These are phyloP conservation scores for Sylvia atricapilla DNA, from an alignment of 2,113 vertebrate genomes.

Conservation along the genomic window DNA sequence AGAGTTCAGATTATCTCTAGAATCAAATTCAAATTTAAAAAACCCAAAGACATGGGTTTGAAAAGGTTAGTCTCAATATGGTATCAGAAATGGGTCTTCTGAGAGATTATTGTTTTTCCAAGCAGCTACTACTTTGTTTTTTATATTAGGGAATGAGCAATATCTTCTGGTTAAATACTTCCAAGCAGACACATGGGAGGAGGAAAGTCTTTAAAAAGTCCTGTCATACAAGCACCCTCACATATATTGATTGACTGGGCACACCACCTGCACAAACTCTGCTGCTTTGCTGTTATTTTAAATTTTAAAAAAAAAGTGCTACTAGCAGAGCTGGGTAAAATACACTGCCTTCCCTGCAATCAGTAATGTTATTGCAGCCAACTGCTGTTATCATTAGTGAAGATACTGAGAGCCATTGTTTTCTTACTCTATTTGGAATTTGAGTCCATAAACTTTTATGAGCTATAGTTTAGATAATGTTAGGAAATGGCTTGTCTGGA, in stretches of 20 bases:
- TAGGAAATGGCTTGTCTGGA: constrained; percentile 55
- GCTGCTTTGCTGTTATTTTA: background rate
- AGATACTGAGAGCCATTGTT: constrained; percentile 13
- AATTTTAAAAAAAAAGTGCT: background rate
- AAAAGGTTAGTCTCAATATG: background rate
- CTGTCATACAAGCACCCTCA: background rate
- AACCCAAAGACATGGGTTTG: background rate
- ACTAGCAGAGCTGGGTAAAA: background rate
- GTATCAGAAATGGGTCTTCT: background rate
- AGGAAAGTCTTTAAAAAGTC: background rate
- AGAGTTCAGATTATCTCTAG: background rate
- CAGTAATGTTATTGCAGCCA: background rate
- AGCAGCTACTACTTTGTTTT: background rate
- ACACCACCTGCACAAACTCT: background rate
- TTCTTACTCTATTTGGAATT: background rate
- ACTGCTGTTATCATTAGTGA: background rate
- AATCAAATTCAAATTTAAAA: background rate
- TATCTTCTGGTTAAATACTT: background rate
- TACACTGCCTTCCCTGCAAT: background rate
- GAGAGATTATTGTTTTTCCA: background rate
- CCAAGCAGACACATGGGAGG: background rate
- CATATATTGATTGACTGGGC: background rate
- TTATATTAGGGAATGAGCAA: background rate
- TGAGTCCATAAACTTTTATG: constrained; percentile 58
- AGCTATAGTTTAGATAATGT: constrained; percentile 58